Conservation (phyloP, 1,140 invertebrate genomes). For the Cheumatopsyche charites region DNA sequence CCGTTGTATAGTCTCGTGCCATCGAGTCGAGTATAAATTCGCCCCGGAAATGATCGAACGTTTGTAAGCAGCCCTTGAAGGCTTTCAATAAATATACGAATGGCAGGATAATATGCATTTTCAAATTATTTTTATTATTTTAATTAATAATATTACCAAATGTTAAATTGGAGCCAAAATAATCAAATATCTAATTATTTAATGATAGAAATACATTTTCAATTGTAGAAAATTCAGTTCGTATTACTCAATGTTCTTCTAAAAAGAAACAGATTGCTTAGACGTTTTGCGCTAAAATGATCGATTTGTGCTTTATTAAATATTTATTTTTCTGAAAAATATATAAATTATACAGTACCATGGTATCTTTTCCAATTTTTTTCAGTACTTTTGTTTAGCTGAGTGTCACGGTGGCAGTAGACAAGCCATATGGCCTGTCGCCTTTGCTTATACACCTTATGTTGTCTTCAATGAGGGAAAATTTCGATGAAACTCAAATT, state of each 20-base stretch:
- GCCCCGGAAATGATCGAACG: constrained; percentile 29
- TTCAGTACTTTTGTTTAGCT: constrained; percentile 28
- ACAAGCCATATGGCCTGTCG: constrained; percentile 37
- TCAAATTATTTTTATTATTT: background rate
- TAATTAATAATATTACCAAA: too few species aligned
- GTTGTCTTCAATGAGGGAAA: constrained; percentile 30
- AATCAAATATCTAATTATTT: too few species aligned
- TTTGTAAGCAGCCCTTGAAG: constrained; percentile 15
- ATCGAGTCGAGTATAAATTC: background rate
- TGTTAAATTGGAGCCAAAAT: too few species aligned
- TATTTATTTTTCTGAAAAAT: background rate
- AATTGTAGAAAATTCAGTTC: too few species aligned
- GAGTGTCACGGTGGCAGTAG: constrained; percentile 30
- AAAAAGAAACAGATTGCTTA: too few species aligned
- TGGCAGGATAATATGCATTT: constrained; percentile 3
- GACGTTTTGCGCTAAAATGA: too few species aligned
- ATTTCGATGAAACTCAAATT: constrained; percentile 5
- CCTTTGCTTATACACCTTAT: constrained; percentile 36
- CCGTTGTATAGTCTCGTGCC: constrained; percentile 39
- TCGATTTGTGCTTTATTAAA: too few species aligned
- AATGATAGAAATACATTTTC: too few species aligned
- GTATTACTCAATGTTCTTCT: too few species aligned
- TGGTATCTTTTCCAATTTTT: constrained; percentile 24
- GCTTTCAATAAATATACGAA: constrained; percentile 10
- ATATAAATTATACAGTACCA: background rate